A percentile compares a stretch with the other conserved stretches of the same genome.
phyloP scores from a whole-genome alignment of 2,797 vertebrate genomes.

The Hemibagrus guttatus region DNA sequence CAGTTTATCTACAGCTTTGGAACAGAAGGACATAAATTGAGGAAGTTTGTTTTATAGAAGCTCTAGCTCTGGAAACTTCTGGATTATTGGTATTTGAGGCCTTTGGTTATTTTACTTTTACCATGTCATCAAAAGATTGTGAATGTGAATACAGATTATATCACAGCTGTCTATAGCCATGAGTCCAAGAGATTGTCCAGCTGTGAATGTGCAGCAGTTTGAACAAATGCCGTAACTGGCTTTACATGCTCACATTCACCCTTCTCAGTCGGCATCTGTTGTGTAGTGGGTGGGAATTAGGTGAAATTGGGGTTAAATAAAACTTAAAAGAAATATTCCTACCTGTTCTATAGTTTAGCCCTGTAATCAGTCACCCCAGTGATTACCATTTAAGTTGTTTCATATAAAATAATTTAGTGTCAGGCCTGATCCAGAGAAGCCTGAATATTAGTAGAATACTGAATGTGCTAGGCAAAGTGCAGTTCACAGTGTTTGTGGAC shows the following conservation, averaged over 20 bases:
- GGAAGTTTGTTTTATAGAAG: background rate
- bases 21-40: background rate
- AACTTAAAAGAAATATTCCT: background rate
- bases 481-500: constrained; percentile 8
- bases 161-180: background rate
- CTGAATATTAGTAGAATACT: background rate
- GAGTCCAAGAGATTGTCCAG: background rate
- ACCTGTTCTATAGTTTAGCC: background rate
- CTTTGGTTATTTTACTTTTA: background rate
- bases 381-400: background rate
- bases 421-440: background rate
- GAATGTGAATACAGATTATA: background rate
- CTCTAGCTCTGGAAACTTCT: background rate
- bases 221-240: background rate
- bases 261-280: background rate
- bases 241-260: background rate
- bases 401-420: background rate
- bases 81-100: background rate
- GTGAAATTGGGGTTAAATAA: background rate
- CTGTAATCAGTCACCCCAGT: background rate
- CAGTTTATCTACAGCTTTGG: background rate
- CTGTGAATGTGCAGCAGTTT: background rate
- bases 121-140: background rate
- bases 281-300: background rate
- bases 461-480: constrained; percentile 4